Base-by-base conservation (phyloP, 2,797 vertebrate species). In the Intellagama lesueurii region DNA sequence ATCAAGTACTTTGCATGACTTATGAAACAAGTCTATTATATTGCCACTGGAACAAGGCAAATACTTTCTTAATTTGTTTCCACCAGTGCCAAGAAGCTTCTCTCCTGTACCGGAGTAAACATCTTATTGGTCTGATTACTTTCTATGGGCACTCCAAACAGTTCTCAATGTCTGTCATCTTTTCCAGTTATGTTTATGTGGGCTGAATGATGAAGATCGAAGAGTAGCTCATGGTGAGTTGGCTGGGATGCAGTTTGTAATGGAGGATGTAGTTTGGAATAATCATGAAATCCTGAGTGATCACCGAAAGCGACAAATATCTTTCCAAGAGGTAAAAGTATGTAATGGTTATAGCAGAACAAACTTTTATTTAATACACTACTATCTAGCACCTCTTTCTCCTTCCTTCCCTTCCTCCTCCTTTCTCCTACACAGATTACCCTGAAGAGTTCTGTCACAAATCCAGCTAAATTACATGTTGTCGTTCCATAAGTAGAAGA, bases 121-220 rank as follows among this genome's bases (percentile, higher is more conserved):
- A 28, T 70, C 12, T 16, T 56, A 69, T 79, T 44, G 60, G 32
- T 24, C 52, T 83, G 32, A 52, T 60, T 80, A 73, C 8, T 72
- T 72, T 56, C 47, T 70, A 5, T 80, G 47, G 12, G 44, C 66
- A 70, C 1, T 17, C 32, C n/a, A 35, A 70, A 4, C 8, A 40
- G 9, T 72, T 80, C 28, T 86, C 64, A 49, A 52, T 32, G 32
- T 64, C 19, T 77, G 68, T 28, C 77, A 93, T 85, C 81, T 44
- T 90, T 77, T 92, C 86, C 89, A 98, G 97, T 90, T 98, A 84
- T 98, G 97, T 90, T 92, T 98, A 75, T 97, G 97, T 77, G 95
- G 95, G 4, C 95, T 97, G 93, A 96, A 89, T 7, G 93, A 95
- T 52, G 87, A 81, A 78, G 96, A 97, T 85, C 87, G 86, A 88